Evolutionary conservation across 2,888 invertebrate species (phyloP), one percentile per base, ranked within the genome.

Genomic region (Coleophora deauratella): DNA sequence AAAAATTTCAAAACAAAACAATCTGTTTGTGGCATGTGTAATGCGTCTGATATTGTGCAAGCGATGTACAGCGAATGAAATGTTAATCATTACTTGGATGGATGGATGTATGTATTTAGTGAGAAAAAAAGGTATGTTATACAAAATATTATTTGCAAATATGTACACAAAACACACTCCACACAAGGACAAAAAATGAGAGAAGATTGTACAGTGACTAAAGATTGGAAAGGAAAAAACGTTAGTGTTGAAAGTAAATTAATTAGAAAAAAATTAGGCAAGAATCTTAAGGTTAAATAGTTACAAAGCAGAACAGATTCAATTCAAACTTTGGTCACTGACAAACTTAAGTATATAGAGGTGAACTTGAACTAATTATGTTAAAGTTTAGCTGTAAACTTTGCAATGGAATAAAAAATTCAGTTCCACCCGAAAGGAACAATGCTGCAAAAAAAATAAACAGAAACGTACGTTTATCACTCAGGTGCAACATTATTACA

Each of bases 141-240:
- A n/a, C 4, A 21, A 21, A 21, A 21, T 21, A 21, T 21, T 4
- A 43, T 41, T 46, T 40, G 54, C 50, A 47, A 21, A 21, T 21
- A 21, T 21, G 21, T 66, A 76, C 75, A 78, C 76, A 79, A 59
- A 69, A 79, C 79, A 79, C 78, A 75, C 68, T 63, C 75, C 77
- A 78, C 76, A 72, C 50, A 55, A 42, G 44, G 38, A 41, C 34
- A 38, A 9, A 49, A 37, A 41, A 40, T 33, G 27, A 27, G 40
- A 44, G 6, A 32, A 9, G 45, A 41, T 21, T 47, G 33, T 33
- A 52, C 38, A 50, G 44, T 45, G 43, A 47, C 45, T 48, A 49
- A 37, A 47, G 27, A 45, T 35, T 30, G 13, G 13, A 39, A 40
- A 41, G 30, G 33, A 44, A 42, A 21, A 37, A 42, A n/a, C n/a